These are phyloP conservation scores for Neodontobutis hainanensis DNA, from an alignment of 2,113 vertebrate genomes.

Conservation along the genomic window DNA sequence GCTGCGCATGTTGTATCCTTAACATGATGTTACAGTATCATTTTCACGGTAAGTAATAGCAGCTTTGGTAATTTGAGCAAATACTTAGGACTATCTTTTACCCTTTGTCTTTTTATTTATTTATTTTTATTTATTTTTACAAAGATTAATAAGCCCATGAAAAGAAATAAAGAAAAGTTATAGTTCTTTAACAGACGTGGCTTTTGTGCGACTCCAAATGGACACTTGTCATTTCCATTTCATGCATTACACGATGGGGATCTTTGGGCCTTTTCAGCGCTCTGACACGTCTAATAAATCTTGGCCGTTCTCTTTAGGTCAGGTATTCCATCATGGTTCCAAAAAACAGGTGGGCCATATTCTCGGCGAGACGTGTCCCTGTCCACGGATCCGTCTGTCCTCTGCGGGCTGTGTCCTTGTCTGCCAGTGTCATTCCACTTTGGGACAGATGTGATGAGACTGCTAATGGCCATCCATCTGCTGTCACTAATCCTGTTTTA, in stretches of 20 bases:
- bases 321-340: constrained; percentile 69
- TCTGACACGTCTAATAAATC: constrained; percentile 71
- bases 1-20: background rate
- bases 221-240: constrained; percentile 44
- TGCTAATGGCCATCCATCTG: constrained; percentile 65
- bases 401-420: constrained; percentile 73
- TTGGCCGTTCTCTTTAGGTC: constrained; percentile 54
- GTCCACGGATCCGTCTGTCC: constrained; percentile 58
- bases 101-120: no score
- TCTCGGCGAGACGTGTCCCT: constrained; percentile 33
- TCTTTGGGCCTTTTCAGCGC: constrained; percentile 43
- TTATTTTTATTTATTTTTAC: no score
- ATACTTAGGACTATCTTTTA: no score
- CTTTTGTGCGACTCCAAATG: background rate
- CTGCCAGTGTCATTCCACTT: constrained; percentile 57
- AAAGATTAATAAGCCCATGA: background rate
- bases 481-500: constrained; percentile 62
- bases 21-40: background rate
- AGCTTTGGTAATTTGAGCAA: no score
- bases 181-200: background rate
- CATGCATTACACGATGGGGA: constrained; percentile 40
- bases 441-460: constrained; percentile 72
- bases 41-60: background rate
- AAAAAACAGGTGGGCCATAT: constrained; percentile 61
- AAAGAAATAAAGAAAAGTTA: background rate